Base-by-base conservation (phyloP, 53 echinoderm and acorn worm species). In the Holothuria scabra region DNA sequence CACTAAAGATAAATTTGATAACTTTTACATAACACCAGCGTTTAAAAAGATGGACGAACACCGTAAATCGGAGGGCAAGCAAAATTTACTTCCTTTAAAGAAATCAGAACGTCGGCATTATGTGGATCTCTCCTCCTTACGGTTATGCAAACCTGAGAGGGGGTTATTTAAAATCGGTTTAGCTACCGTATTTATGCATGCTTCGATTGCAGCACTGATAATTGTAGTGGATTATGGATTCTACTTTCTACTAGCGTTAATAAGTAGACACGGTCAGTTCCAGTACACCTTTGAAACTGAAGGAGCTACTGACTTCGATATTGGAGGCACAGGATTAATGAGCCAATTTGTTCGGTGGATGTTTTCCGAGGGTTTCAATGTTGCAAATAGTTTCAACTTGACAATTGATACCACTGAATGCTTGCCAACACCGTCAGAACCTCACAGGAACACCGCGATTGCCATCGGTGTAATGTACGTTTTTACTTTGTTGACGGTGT, bases 1-100 rank as follows among this genome's bases (percentile, higher is more conserved):
- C 46, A 96, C 93, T 32, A 93, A 93, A 61, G 93, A 96, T 59
- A 66, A 85, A 28, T 96, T 93, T 63, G 96, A 96, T 64, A 96
- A 96, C 74, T 91, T 84, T 80, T 96, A 96, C 78, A 81, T 96
- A 71, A 96, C 96, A 4, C 41, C 79, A 3, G 86, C 91, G 62
- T 96, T 91, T 30, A 91, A 93, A 84, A 82, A 66, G 64, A 82
- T 96, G 33, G 96, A 96, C 79, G 84, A 19, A 11, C 83, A 79
- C 67, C 80, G 96, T 41, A 81, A 81, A 44, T 81, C 91, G 67
- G 59, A 72, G 24, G 90, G 83, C 3, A 76, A 78, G 58, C 75
- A 83, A 22, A 61, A 84, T 46, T 28, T 96, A 32, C 65, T 96
- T 2, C 96, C 96, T 12, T 63, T 96, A 23, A 96, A 96, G 84